A percentile compares a stretch with the other conserved stretches of the same genome.
Evolutionary conservation across 1,140 invertebrate species (phyloP).

Genomic region (Berghia stephanieae): DNA sequence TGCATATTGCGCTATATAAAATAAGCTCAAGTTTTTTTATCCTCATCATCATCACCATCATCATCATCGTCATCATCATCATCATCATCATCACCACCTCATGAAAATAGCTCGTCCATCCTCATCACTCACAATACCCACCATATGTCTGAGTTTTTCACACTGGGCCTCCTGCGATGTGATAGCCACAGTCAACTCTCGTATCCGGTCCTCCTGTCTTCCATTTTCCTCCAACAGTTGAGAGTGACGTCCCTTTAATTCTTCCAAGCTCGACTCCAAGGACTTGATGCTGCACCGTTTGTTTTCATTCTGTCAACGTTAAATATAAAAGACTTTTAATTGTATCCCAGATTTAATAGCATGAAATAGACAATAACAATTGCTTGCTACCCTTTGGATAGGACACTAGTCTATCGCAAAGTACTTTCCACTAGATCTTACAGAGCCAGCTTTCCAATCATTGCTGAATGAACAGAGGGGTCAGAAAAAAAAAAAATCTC

Average conservation of each 20-base stretch:
- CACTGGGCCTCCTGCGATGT: constrained; percentile 52
- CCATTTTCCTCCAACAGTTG: constrained; percentile 56
- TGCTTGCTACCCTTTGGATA: neutral
- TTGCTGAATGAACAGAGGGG: too few relatives aligned
- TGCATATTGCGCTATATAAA: too few relatives aligned
- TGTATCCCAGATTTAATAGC: too few relatives aligned
- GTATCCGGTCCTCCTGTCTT: constrained; percentile 55
- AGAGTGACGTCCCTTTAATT: constrained; percentile 46
- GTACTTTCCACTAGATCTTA: too few relatives aligned
- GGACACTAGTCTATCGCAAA: too few relatives aligned
- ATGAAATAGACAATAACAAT: too few relatives aligned
- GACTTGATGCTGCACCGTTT: constrained; percentile 52
- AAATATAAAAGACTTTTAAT: constrained; percentile 1
- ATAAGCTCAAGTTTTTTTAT: too few relatives aligned
- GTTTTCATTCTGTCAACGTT: constrained; percentile 45
- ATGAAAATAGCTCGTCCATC: too few relatives aligned
- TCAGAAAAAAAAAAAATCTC: too few relatives aligned
- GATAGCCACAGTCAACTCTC: constrained; percentile 53
- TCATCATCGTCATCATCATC: neutral
- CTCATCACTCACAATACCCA: constrained; percentile 51
- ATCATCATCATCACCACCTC: too few relatives aligned
- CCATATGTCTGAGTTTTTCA: constrained; percentile 60
- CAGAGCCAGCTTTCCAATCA: too few relatives aligned
- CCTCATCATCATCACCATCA: neutral
- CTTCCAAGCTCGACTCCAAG: constrained; percentile 53